Evolutionary conservation across 2,113 vertebrate genomes (phyloP).

Genomic region (Passer montanus): DNA sequence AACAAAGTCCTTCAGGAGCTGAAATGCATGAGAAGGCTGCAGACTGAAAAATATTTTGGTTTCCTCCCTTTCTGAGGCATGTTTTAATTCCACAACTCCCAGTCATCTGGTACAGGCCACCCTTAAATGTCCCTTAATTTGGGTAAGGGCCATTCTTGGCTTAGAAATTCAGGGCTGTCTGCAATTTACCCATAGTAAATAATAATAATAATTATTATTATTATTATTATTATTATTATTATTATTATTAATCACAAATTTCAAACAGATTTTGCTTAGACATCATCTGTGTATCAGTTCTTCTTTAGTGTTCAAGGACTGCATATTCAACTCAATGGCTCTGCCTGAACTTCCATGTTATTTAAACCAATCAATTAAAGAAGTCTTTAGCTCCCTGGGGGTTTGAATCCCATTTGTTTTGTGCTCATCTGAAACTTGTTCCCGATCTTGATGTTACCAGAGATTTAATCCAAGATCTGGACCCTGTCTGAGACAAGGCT

Average conservation of each 20-base stretch:
- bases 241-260: background rate
- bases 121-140: background rate
- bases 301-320: background rate
- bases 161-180: background rate
- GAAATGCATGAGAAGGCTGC: background rate
- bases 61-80: constrained; percentile 11
- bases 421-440: background rate
- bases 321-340: background rate
- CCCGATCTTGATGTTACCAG: fast-evolving
- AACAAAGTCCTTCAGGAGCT: background rate
- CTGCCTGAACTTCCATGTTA: background rate
- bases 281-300: background rate
- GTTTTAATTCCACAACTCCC: constrained; percentile 8
- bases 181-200: background rate
- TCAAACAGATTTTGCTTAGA: background rate
- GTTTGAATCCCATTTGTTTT: background rate
- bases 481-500: background rate
- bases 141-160: background rate
- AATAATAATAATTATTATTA: background rate
- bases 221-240: background rate
- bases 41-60: constrained; percentile 49
- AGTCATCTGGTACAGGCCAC: background rate
- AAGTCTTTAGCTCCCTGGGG: background rate
- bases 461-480: background rate
- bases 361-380: background rate